A percentile compares a stretch with the other conserved stretches of the same genome.
These are phyloP conservation scores for Strongylocentrotus purpuratus DNA, from an alignment of 35 echinoderm and acorn worm genomes.

Conservation along the genomic window DNA sequence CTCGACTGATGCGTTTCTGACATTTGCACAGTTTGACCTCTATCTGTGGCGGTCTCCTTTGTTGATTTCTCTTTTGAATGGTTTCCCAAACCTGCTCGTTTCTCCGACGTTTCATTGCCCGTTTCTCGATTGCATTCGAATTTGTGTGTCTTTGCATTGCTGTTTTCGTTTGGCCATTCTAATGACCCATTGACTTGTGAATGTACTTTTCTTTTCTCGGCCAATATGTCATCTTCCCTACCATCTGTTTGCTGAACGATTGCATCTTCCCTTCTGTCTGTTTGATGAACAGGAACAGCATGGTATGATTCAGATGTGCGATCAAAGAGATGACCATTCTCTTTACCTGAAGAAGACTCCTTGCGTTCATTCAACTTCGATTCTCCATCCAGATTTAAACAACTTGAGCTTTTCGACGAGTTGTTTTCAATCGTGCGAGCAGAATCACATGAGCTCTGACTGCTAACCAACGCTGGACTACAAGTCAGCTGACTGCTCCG, in stretches of 20 bases:
- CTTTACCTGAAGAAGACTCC: neutral
- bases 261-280: neutral
- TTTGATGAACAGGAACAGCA: neutral
- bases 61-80: neutral
- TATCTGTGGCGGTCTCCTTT: neutral
- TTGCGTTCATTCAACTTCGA: neutral
- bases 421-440: neutral
- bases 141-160: neutral
- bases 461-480: neutral
- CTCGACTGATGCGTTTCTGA: neutral
- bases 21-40: neutral
- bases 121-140: neutral
- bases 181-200: neutral
- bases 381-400: neutral
- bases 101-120: neutral
- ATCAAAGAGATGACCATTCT: neutral
- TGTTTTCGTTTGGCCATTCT: neutral
- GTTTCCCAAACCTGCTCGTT: neutral
- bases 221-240: neutral
- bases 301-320: neutral
- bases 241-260: neutral
- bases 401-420: neutral
- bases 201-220: neutral
- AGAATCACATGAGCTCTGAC: neutral
- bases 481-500: constrained; percentile 14